phyloP scores from a whole-genome alignment of 2,797 vertebrate species.

The Geotrypetes seraphini region DNA sequence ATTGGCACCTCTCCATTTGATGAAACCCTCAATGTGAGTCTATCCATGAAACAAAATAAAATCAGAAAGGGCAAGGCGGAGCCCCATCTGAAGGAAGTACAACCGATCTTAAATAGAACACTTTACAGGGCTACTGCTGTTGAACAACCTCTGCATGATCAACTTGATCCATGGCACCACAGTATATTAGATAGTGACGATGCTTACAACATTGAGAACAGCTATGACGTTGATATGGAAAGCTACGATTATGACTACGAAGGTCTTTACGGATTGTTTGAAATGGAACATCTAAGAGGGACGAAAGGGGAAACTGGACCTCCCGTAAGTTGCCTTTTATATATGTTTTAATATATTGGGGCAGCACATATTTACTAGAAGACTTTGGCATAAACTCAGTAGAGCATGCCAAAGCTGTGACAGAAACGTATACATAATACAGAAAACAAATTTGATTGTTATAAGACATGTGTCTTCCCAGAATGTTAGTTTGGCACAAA shows the following conservation, averaged over 20 bases:
- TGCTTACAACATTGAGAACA: conserved; percentile 41
- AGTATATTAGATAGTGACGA: conserved; percentile 26
- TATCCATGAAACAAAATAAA: conserved; percentile 35
- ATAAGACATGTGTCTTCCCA: conserved; percentile 1
- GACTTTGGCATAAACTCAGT: conserved; percentile 3
- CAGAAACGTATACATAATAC: neutral
- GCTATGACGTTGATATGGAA: conserved; percentile 58
- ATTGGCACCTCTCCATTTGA: conserved; percentile 21
- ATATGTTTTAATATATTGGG: conserved; percentile 16
- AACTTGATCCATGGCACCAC: conserved; percentile 51
- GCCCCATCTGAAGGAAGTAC: conserved; percentile 34
- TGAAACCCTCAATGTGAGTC: conserved; percentile 24
- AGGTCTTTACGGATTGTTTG: conserved; percentile 69
- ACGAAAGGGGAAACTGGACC: conserved; percentile 89
- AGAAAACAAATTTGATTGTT: conserved; percentile 5
- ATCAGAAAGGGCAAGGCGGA: conserved; percentile 38
- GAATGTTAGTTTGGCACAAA: conserved; percentile 4
- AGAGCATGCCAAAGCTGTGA: conserved; percentile 5
- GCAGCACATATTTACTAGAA: conserved; percentile 4
- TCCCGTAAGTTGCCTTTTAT: conserved; percentile 69
- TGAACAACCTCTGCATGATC: conserved; percentile 38
- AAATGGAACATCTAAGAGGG: conserved; percentile 70
- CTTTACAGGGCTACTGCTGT: conserved; percentile 45
- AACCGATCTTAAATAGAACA: conserved; percentile 54
- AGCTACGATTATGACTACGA: conserved; percentile 80